A percentile compares a stretch with the other conserved stretches of the same genome.
Conservation (phyloP, 2,113 vertebrate species). For the Balaeniceps rex region DNA sequence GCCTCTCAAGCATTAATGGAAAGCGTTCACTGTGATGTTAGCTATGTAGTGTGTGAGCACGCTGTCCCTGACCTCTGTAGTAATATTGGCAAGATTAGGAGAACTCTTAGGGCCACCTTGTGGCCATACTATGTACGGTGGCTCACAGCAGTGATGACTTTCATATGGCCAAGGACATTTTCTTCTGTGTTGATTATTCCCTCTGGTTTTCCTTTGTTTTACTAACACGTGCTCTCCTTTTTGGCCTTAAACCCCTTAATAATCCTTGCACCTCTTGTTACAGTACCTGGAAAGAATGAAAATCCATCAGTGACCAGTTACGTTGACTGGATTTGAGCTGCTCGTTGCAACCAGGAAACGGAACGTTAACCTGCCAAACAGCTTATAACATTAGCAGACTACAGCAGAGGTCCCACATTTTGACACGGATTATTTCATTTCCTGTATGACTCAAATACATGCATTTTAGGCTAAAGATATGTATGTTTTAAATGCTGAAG, state of each 20-base stretch:
- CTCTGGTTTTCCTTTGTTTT: neutral
- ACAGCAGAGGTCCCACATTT: neutral
- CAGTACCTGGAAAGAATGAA: neutral
- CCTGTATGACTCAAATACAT: neutral
- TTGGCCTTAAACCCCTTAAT: constrained; percentile 50
- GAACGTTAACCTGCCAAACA: neutral
- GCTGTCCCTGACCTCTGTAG: neutral
- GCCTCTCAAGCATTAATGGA: neutral
- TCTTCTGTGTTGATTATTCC: neutral
- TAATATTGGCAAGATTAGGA: neutral
- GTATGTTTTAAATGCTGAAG: neutral
- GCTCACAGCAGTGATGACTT: neutral
- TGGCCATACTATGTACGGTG: neutral
- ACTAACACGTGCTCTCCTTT: neutral
- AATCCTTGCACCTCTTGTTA: neutral
- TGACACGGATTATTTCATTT: neutral
- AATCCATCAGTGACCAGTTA: neutral
- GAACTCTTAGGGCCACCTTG: constrained; percentile 29
- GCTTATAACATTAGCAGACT: neutral
- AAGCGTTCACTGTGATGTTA: neutral
- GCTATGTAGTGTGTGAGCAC: neutral
- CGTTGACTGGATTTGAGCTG: neutral
- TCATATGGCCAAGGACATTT: neutral
- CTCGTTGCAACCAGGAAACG: neutral
- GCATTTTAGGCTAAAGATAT: neutral